These are phyloP conservation scores for Limnephilus auricula DNA, from an alignment of 2,888 invertebrate species.

Conservation along the genomic window DNA sequence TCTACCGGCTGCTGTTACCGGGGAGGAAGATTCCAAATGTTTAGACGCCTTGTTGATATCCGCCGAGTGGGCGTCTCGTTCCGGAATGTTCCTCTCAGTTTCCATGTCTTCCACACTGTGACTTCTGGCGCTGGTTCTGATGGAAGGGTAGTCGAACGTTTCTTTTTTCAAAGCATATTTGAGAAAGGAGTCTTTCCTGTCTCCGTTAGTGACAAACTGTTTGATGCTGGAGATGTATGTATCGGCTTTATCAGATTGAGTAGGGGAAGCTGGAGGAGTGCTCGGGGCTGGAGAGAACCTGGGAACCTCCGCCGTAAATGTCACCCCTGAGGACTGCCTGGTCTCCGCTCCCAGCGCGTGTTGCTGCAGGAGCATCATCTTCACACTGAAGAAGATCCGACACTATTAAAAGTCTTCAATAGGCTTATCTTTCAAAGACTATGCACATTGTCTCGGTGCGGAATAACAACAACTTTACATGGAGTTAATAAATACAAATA, in stretches of 20 bases:
- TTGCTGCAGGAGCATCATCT: conserved; percentile 76
- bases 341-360: conserved; percentile 70
- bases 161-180: conserved; percentile 59
- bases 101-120: conserved; percentile 65
- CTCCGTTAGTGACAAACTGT: conserved; percentile 8
- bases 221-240: conserved; percentile 35
- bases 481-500: neutral
- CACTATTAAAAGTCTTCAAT: neutral
- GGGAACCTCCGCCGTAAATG: conserved; percentile 66
- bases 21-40: conserved; percentile 55
- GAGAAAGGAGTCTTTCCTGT: conserved; percentile 57
- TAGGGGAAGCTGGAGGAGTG: conserved; percentile 61
- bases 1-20: conserved; percentile 74
- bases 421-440: neutral
- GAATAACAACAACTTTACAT: neutral
- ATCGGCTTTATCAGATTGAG: conserved; percentile 59
- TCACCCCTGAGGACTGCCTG: conserved; percentile 61
- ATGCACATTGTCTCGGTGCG: conserved; percentile 13
- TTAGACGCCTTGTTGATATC: conserved; percentile 50
- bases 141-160: conserved; percentile 43
- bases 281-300: conserved; percentile 65
- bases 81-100: conserved; percentile 59
- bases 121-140: conserved; percentile 67
- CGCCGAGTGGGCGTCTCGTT: conserved; percentile 63
- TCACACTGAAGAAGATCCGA: conserved; percentile 65